phyloP scores from a whole-genome alignment of 1,140 invertebrate genomes.

The Megathymus violae region DNA sequence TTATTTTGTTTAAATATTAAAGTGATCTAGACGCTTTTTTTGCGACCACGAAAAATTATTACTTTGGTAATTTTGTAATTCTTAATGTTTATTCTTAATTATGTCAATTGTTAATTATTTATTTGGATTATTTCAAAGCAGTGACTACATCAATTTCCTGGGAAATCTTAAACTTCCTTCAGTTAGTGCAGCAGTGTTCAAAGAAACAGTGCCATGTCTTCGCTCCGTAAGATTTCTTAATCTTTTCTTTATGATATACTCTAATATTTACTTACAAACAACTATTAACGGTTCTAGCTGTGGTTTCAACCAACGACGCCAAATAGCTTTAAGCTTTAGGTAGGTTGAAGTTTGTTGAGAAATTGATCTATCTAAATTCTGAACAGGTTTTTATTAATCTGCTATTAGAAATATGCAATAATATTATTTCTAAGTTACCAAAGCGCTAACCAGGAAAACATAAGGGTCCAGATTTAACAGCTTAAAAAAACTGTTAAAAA shows the following conservation, averaged over 20 bases:
- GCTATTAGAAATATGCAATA: too few species aligned
- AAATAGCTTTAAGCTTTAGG: too few species aligned
- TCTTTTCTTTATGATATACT: not conserved
- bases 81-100: constrained; percentile 64
- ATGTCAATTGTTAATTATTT: constrained; percentile 72
- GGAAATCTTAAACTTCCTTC: constrained; percentile 50
- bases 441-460: too few species aligned
- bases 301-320: too few species aligned
- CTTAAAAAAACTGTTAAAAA: too few species aligned
- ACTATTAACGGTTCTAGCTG: too few species aligned
- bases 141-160: constrained; percentile 35
- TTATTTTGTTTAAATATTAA: constrained; percentile 53
- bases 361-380: too few species aligned
- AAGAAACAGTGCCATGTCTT: constrained; percentile 56
- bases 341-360: too few species aligned
- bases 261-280: not conserved
- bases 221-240: constrained; percentile 50
- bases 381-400: too few species aligned
- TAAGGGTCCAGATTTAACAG: too few species aligned
- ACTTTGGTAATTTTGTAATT: constrained; percentile 42
- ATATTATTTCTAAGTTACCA: too few species aligned
- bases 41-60: constrained; percentile 43
- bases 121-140: constrained; percentile 41
- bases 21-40: constrained; percentile 55
- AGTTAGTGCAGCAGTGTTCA: constrained; percentile 53